Evolutionary conservation across 64 coral and sea anemone species (phyloP).

Genomic region (Platygyra sinensis): DNA sequence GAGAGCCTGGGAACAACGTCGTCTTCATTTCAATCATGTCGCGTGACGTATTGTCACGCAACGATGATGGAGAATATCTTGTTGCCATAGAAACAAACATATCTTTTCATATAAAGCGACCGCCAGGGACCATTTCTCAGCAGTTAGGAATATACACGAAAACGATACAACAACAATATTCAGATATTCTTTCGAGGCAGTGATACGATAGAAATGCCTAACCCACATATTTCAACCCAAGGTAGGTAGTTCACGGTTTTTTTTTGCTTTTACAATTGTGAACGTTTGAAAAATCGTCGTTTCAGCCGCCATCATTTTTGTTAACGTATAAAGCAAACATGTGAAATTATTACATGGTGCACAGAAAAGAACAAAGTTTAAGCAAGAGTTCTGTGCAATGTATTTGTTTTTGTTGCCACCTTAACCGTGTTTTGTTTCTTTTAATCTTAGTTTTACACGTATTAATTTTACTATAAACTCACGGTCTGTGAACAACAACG

Average conservation of each 20-base stretch:
- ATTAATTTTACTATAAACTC: neutral
- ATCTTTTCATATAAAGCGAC: neutral
- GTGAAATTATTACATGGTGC: too few species aligned
- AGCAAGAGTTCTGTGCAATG: too few species aligned
- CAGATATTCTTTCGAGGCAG: neutral
- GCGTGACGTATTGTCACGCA: neutral
- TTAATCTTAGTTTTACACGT: neutral
- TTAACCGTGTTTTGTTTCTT: too few species aligned
- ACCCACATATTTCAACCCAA: conserved; percentile 81
- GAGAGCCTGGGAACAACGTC: too few species aligned
- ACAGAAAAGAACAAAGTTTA: too few species aligned
- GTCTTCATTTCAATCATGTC: neutral
- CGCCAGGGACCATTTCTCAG: neutral
- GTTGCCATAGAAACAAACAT: conserved; percentile 15
- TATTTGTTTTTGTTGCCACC: too few species aligned
- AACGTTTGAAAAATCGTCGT: too few species aligned
- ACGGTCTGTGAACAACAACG: neutral
- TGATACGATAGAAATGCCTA: conserved; percentile 57
- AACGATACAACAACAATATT: too few species aligned
- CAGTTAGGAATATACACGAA: neutral
- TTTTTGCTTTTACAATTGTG: neutral
- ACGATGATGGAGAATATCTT: neutral
- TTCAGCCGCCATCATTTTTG: too few species aligned
- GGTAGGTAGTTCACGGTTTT: conserved; percentile 22
- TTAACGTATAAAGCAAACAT: neutral